Base-by-base conservation (phyloP, 2,888 invertebrate species). In the Drosophila silvestris region DNA sequence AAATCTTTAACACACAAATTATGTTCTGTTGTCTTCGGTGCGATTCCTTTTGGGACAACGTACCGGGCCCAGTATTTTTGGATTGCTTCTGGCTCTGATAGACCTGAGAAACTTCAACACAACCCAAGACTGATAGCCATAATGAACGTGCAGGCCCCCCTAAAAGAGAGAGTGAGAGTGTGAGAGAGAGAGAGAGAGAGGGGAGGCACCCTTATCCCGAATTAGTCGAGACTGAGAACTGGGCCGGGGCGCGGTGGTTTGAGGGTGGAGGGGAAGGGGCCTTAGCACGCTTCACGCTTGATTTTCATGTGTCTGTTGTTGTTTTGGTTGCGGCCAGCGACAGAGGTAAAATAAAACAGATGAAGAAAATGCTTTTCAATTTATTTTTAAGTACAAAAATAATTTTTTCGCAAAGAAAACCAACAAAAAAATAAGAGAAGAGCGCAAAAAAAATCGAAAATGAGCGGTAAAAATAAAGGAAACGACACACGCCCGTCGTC, bases 341-440 rank as follows among this genome's bases (percentile, higher is more conserved):
- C 75, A 53, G 39, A 66, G 56, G 26, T 54, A 44, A 62, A 28
- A 44, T 59, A 74, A 74, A 72, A 78, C 79, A 87, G 82, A 85
- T 82, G 79, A 80, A 78, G 89, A 86, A 90, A 91, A 89, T 89
- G 82, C 82, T 91, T 86, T 91, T 88, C 79, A 84, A 86, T 91
- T 91, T 90, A 86, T 91, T 91, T 90, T 88, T 89, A 91, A 91
- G 91, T 91, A 89, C 89, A 63, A 90, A 90, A 90, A 91, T 90
- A 88, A 90, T 88, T 89, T 72, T 22, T 85, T 74, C 58, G 67
- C 74, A 16, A 26, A 47, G 67, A 62, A 77, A 63, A 44, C 16
- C 52, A 62, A 56, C 33, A 57, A 62, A 58, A 39, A 56, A 71
- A 58, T 59, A 71, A 69, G 33, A 50, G 53, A 58, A 51, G 51